These are phyloP conservation scores for Arnoldichthys spilopterus DNA, from an alignment of 2,797 vertebrate species.

Conservation along the genomic window DNA sequence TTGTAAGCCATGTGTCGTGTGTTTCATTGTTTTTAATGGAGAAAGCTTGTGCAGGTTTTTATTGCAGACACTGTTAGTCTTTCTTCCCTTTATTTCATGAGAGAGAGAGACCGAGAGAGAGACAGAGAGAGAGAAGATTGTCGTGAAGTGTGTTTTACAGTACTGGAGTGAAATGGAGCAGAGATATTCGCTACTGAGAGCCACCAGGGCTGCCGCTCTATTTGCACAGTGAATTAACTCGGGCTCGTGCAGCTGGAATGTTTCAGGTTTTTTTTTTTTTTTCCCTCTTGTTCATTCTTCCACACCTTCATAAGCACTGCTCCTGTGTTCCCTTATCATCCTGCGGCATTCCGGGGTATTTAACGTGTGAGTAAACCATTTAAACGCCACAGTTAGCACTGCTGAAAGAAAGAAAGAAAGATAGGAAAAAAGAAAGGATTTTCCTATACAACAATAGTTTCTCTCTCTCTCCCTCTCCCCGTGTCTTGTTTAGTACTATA, in stretches of 20 bases:
- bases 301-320: conserved; percentile 40
- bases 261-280: conserved; percentile 31
- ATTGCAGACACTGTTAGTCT: conserved; percentile 20
- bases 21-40: conserved; percentile 10
- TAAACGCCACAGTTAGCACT: conserved; percentile 36
- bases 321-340: conserved; percentile 36
- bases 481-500: too few relatives aligned
- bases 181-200: conserved; percentile 47
- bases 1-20: conserved; percentile 10
- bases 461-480: background rate
- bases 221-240: conserved; percentile 48
- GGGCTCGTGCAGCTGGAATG: conserved; percentile 33
- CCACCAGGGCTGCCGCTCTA: conserved; percentile 43
- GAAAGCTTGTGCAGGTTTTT: conserved; percentile 23
- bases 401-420: background rate
- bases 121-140: background rate
- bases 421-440: background rate
- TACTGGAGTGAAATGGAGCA: conserved; percentile 44
- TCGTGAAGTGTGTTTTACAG: conserved; percentile 36
- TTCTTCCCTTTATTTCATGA: conserved; percentile 16
- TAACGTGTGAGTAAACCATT: conserved; percentile 51
- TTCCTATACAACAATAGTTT: too few relatives aligned
- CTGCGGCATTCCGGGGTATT: conserved; percentile 45
- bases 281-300: conserved; percentile 7
- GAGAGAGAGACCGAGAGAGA: background rate